Base-by-base conservation (phyloP, 2,797 vertebrate species). In the Okamejei kenojei region DNA sequence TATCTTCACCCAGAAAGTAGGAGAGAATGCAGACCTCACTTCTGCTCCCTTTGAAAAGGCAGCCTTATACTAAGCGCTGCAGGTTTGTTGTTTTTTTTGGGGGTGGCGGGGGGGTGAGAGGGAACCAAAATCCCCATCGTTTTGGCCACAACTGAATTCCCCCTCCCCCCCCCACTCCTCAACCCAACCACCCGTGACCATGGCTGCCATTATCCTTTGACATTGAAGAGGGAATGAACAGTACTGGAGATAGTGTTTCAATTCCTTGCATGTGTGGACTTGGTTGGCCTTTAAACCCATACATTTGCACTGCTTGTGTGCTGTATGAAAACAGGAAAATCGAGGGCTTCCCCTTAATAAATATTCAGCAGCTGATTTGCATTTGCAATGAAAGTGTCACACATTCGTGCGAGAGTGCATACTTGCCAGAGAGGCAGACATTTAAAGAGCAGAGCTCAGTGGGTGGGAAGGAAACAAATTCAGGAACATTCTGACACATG, bases 391-490 rank as follows among this genome's bases (percentile, higher is more conserved):
- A 68, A 32, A 32, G 84, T 19, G 32, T 68, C 61, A 10, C 61
- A 88, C n/a, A 88, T 68, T 88, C 15, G 15, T 23, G 29, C 19
- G 84, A 88, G 84, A 88, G n/a, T 65, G n/a, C 29, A 65, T 19
- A 88, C 61, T 68, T 88, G 4, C 6, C 21, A n/a, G 61, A 88
- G 58, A 3, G 65, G 84, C n/a, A 88, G 61, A 88, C 15, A 68
- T 65, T 65, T n/a, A 88, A 88, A n/a, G 68, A 23, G 54, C 13
- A 65, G 17, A 35, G 29, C 61, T 88, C 84, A 68, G 84, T 88
- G 84, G 61, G 15, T 88, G 61, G 84, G n/a, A 35, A 68, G 84
- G 61, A 88, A 88, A 65, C 17, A 8, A 88, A 63, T 88, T 88
- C 61, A 88, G 61, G 61, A 88, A 19, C 61, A 63, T 63, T 63